phyloP scores from a whole-genome alignment of 2,113 vertebrate species.

The Gobiocypris rarus region DNA sequence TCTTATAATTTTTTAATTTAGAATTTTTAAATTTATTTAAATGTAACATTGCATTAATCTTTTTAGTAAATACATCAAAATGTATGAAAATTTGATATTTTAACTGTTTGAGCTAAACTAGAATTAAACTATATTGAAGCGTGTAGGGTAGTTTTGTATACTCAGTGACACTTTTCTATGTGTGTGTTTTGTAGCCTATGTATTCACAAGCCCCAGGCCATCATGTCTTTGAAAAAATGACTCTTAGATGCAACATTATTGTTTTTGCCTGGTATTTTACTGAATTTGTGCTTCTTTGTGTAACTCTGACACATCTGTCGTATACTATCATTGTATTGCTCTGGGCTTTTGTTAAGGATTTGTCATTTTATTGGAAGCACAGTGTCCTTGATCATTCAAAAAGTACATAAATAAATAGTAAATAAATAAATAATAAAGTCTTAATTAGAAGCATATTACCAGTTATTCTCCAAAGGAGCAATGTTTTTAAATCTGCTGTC shows the following conservation, averaged over 20 bases:
- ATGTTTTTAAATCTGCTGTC: not conserved
- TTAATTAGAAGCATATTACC: constrained; percentile 18
- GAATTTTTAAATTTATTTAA: too few relatives aligned
- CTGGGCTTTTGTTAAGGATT: constrained; percentile 8
- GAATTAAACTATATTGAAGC: not conserved
- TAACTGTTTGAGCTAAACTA: not conserved
- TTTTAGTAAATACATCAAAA: not conserved
- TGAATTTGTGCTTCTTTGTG: constrained; percentile 12
- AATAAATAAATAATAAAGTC: not conserved
- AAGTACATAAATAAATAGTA: not conserved
- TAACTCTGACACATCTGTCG: constrained; percentile 30
- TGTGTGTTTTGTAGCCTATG: not conserved
- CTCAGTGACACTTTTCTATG: not conserved
- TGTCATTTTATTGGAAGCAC: constrained; percentile 3
- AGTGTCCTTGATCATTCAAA: not conserved
- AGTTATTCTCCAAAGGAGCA: not conserved
- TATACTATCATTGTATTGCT: constrained; percentile 19
- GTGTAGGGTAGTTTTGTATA: not conserved
- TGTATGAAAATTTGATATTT: not conserved
- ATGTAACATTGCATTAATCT: too few relatives aligned
- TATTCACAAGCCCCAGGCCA: not conserved
- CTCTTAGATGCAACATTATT: constrained; percentile 12
- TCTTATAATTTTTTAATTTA: too few relatives aligned
- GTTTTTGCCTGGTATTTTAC: constrained; percentile 26
- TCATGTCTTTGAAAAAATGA: not conserved